Base-by-base conservation (phyloP, 1,140 invertebrate genomes). In the Drosophila tsacasi region DNA sequence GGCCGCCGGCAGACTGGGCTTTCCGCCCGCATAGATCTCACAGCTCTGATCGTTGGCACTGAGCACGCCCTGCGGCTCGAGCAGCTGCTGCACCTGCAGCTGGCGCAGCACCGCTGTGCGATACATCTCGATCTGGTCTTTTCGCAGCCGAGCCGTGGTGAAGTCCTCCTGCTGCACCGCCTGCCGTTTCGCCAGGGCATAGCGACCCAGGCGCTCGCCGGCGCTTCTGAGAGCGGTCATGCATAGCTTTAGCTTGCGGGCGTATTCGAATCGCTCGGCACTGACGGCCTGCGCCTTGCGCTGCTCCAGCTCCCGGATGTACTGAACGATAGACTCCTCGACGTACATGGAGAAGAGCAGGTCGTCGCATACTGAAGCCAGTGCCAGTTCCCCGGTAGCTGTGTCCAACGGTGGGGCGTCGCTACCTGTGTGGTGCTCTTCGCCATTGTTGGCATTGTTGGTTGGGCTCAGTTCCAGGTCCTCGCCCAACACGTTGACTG, bases 301-400 rank as follows among this genome's bases (percentile, higher is more conserved):
- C 13, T 95, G 94, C 92, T 99, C 98, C 94, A 99, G 95, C 85
- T 95, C 95, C 17, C 97, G 94, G n/a, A 99, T 97, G 47, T 98
- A 95, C 79, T 96, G 96, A 0, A 97, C 97, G 6, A 98, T 96
- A 79, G 98, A 97, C n/a, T 96, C 96, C 93, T 99, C 98, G 10
- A 99, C 97, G 87, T 99, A 99, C 98, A 99, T 99, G 55, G 98
- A 97, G 93, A 99, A 99, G 0, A 98, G 96, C n/a, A 99, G 94
- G 93, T 99, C 98, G 92, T 99, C 98, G 82, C 98, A 97, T 0
- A 97, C 96, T 2, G 97, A 98, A 61, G 96, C 96, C 63, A 96
- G 95, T 0, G 83, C 81, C 35, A 85, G 61, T 58, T 93, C 93
- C 15, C 92, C 79, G 32, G 83, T 76, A 85, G 94, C 71, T 62